Conservation (phyloP, 2,113 vertebrate genomes). For the Nothocercus nigrocapillus region DNA sequence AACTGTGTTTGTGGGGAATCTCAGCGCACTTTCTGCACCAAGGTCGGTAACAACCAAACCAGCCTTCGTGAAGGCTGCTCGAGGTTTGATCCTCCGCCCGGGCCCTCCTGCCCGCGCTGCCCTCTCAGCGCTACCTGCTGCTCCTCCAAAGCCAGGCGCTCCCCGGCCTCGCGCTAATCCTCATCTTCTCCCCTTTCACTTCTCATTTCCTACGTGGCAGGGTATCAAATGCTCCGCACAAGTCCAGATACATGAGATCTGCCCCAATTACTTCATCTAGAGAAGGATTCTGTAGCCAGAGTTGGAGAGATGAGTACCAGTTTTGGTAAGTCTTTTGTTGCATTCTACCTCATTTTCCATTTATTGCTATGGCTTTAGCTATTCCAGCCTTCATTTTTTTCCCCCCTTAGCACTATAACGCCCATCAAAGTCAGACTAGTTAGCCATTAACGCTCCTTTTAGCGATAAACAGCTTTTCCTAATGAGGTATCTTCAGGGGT, state of each 20-base stretch:
- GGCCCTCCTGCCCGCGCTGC: not conserved
- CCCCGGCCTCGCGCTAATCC: not conserved
- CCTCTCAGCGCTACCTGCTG: not conserved
- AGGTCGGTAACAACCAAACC: not conserved
- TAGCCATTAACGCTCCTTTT: not conserved
- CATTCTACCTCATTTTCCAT: not conserved
- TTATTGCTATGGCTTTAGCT: too few relatives aligned
- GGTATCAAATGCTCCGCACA: not conserved
- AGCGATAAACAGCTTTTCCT: not conserved
- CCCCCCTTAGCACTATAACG: not conserved
- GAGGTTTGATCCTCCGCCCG: fast-evolving
- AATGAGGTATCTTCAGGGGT: not conserved
- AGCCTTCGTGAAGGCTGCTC: fast-evolving
- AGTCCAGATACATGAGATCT: not conserved
- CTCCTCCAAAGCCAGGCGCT: not conserved
- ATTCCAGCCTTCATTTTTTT: not conserved
- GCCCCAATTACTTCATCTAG: not conserved
- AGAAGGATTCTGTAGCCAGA: not conserved
- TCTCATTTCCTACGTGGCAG: not conserved
- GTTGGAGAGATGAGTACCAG: not conserved
- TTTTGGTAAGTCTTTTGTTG: too few relatives aligned
- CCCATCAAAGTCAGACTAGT: not conserved
- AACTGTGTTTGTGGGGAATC: too few relatives aligned
- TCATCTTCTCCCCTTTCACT: not conserved
- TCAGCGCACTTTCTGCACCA: not conserved